Evolutionary conservation across 2,113 vertebrate species (phyloP).

Genomic region (Junco hyemalis): DNA sequence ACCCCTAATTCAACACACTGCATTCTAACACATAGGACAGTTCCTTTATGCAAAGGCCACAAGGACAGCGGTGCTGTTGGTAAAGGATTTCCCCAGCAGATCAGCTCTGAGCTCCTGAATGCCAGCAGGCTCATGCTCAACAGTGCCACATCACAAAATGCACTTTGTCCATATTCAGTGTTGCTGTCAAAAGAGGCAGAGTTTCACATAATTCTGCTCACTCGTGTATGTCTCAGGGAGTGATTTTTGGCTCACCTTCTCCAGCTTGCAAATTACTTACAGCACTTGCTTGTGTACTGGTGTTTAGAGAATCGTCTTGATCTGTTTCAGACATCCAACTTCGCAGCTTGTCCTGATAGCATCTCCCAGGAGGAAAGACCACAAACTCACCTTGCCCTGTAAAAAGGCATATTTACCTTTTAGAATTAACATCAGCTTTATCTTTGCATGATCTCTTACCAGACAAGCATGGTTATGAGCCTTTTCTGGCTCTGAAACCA

Average conservation of each 20-base stretch:
- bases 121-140: fast-evolving
- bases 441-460: neutral
- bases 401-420: neutral
- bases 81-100: neutral
- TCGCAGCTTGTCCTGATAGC: neutral
- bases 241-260: neutral
- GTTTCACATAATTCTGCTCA: neutral
- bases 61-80: neutral
- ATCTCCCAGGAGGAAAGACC: neutral
- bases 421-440: neutral
- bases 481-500: neutral
- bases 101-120: neutral
- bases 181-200: neutral
- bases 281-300: neutral
- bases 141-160: neutral
- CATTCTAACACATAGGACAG: neutral
- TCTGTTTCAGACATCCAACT: neutral
- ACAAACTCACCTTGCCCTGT: neutral
- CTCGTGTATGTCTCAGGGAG: neutral
- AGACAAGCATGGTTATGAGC: neutral
- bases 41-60: neutral
- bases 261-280: neutral
- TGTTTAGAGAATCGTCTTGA: neutral
- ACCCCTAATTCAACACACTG: neutral
- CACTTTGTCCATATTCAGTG: neutral